A percentile compares a stretch with the other conserved stretches of the same genome.
phyloP scores from a whole-genome alignment of 2,797 vertebrate genomes.

The Manis pentadactyla region DNA sequence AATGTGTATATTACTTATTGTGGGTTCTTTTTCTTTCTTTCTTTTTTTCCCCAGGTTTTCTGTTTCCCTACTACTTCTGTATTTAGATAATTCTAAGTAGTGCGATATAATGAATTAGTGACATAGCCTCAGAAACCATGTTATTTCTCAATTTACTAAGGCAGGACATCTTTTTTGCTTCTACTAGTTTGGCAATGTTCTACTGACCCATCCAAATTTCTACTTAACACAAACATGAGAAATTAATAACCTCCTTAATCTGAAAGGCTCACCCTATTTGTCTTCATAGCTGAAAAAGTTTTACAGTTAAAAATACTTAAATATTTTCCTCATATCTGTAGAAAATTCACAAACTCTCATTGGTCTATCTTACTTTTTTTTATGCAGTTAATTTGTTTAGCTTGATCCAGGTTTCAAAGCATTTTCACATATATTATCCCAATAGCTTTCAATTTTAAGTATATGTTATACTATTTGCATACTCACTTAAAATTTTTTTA shows the following conservation, averaged over 20 bases:
- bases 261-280: conserved; percentile 12
- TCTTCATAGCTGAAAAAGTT: not conserved
- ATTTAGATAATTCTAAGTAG: not conserved
- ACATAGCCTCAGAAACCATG: not conserved
- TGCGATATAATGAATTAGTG: conserved; percentile 13
- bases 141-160: conserved; percentile 8
- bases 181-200: not conserved
- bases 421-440: not conserved
- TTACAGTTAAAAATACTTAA: not conserved
- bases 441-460: not conserved
- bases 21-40: not conserved
- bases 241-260: not conserved
- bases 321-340: not conserved
- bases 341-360: conserved; percentile 28
- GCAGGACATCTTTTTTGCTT: not conserved
- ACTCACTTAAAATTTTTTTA: not conserved
- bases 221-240: not conserved
- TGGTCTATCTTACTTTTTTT: not conserved
- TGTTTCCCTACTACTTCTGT: not conserved
- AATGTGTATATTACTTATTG: conserved; percentile 26
- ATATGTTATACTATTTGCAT: not conserved
- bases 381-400: conserved; percentile 46
- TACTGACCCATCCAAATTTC: conserved; percentile 27
- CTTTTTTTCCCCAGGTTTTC: not conserved
- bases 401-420: not conserved